Evolutionary conservation across 2,113 vertebrate genomes (phyloP), one percentile per base, ranked within the genome.

Genomic region (Tinamus guttatus): DNA sequence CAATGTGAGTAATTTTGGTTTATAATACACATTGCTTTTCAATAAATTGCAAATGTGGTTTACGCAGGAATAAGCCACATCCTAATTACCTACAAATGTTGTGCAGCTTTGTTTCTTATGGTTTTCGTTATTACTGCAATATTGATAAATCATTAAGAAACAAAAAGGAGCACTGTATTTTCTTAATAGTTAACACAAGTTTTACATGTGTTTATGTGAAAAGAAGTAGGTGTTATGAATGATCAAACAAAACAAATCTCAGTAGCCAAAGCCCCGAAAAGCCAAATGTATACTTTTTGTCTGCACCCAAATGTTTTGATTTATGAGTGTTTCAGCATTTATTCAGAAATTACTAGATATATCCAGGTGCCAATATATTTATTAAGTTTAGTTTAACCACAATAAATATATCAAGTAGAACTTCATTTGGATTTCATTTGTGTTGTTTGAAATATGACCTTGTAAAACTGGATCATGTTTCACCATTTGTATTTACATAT

Each of bases 101-200:
- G 40, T 76, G 24, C 45, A 93, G 64, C 20, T 70, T 89, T 68
- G 21, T 91, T 89, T 95, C 68, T 96, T 91, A 84, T 52, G 80
- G n/a, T 94, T 77, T 88, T 85, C 0, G 1, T 95, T 94, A 88
- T 92, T 96, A 88, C 40, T 93, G 15, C 13, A 83, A 14, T 95
- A 95, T 80, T 97, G 95, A 97, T 96, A 93, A 96, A 94, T 43
- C 68, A 92, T 96, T 88, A 58, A 93, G 87, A 74, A 95, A 95
- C 16, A 87, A 85, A 96, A 96, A 58, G 9, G 21, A 81, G 4
- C 43, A 92, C 67, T 86, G 28, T 25, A 7, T 38, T 90, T 58
- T 95, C n/a, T 40, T 52, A 89, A 38, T 36, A 94, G 54, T 87
- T 96, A 95, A 69, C 56, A 87, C 11, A 47, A 85, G 54, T 74